Evolutionary conservation across 2,113 vertebrate species (phyloP).

Genomic region (Xiphophorus couchianus): DNA sequence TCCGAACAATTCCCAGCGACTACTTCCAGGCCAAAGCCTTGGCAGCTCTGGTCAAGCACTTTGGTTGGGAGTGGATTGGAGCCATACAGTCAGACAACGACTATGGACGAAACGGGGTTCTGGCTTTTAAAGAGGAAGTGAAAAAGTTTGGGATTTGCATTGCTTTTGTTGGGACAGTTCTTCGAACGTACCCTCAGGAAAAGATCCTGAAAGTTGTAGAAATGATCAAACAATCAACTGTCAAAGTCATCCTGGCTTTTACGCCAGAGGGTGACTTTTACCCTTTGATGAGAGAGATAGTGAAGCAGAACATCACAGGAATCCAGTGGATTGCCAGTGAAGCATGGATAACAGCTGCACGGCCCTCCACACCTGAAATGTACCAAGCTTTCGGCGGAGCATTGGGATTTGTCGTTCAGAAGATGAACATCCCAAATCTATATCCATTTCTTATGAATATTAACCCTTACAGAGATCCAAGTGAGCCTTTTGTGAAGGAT

Average conservation of each 20-base stretch:
- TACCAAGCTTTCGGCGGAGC: slow-evolving; percentile 75
- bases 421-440: slow-evolving; percentile 77
- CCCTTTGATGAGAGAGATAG: slow-evolving; percentile 77
- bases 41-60: slow-evolving; percentile 75
- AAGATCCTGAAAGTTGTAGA: slow-evolving; percentile 76
- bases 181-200: slow-evolving; percentile 65
- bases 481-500: slow-evolving; percentile 65
- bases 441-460: slow-evolving; percentile 66
- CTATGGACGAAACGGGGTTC: slow-evolving; percentile 76
- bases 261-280: slow-evolving; percentile 78
- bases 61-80: slow-evolving; percentile 82
- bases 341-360: slow-evolving; percentile 80
- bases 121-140: slow-evolving; percentile 75
- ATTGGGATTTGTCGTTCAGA: slow-evolving; percentile 76
- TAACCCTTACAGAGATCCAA: slow-evolving; percentile 55
- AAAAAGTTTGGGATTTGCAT: slow-evolving; percentile 75
- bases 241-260: slow-evolving; percentile 80
- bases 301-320: slow-evolving; percentile 79
- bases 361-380: too few species aligned
- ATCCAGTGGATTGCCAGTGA: slow-evolving; percentile 84
- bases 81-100: slow-evolving; percentile 79
- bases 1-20: slow-evolving; percentile 81
- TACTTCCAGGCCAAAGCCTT: slow-evolving; percentile 80
- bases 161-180: slow-evolving; percentile 77
- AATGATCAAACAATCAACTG: slow-evolving; percentile 74